Evolutionary conservation across 2,113 vertebrate genomes (phyloP).

Genomic region (Tragelaphus strepsiceros): DNA sequence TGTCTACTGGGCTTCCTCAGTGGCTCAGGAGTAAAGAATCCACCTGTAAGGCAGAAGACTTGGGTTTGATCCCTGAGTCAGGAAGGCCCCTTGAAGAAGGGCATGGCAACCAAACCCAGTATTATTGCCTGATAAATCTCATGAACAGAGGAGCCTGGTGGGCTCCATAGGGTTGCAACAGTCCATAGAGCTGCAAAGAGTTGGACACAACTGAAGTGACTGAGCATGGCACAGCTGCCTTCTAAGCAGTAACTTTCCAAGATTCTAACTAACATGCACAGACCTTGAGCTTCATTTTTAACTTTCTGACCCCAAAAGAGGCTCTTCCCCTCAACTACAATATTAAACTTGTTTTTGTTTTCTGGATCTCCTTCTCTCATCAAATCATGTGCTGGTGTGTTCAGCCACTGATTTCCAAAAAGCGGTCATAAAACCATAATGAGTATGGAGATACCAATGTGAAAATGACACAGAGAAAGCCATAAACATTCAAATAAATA

Average conservation of each 20-base stretch:
- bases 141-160: neutral
- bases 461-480: slow-evolving; percentile 75
- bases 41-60: neutral
- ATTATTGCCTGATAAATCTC: neutral
- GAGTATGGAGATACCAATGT: slow-evolving; percentile 73
- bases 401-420: slow-evolving; percentile 76
- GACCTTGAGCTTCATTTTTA: neutral
- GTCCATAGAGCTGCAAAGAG: neutral
- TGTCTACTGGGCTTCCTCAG: neutral
- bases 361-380: slow-evolving; percentile 62
- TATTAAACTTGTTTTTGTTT: slow-evolving; percentile 62
- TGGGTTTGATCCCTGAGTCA: neutral
- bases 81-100: neutral
- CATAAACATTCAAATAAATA: slow-evolving; percentile 82
- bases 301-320: slow-evolving; percentile 44
- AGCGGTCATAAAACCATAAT: slow-evolving; percentile 80
- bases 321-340: slow-evolving; percentile 40
- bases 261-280: neutral
- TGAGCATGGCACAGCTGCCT: neutral
- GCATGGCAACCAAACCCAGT: neutral
- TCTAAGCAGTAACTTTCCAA: neutral
- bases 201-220: neutral
- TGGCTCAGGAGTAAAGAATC: neutral
- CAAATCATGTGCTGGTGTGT: slow-evolving; percentile 56
- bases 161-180: neutral